phyloP scores from a whole-genome alignment of 2,797 vertebrate species.

The Eleutherodactylus coqui region DNA sequence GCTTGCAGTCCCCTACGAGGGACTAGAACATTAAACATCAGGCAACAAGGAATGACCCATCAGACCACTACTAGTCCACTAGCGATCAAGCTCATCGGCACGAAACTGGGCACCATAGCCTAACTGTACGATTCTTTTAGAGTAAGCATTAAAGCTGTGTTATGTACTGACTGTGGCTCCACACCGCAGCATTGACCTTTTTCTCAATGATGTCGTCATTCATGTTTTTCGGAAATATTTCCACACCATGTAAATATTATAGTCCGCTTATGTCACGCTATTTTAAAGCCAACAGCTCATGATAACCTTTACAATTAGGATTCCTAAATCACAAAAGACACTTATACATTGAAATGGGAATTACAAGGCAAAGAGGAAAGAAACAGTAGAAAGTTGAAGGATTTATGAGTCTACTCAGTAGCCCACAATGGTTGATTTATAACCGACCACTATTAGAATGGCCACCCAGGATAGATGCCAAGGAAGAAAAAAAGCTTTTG shows the following conservation, averaged over 20 bases:
- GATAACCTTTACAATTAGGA: slow-evolving; percentile 14
- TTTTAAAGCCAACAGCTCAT: background rate
- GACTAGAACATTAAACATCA: no score
- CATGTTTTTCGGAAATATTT: no score
- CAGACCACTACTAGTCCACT: no score
- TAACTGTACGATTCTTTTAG: no score
- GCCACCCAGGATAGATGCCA: slow-evolving; percentile 55
- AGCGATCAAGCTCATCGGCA: no score
- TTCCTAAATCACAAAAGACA: background rate
- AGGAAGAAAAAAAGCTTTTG: slow-evolving; percentile 38
- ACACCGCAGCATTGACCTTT: no score
- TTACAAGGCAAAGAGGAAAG: slow-evolving; percentile 18
- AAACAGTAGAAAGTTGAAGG: slow-evolving; percentile 30
- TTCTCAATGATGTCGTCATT: no score
- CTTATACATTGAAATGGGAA: slow-evolving; percentile 29
- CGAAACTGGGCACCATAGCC: no score
- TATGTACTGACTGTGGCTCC: no score
- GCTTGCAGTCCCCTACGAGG: no score
- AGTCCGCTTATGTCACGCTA: background rate
- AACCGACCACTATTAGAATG: slow-evolving; percentile 29
- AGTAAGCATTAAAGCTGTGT: no score
- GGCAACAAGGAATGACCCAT: no score
- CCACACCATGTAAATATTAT: background rate
- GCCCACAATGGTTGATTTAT: slow-evolving; percentile 48
- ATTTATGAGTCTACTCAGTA: slow-evolving; percentile 41